Percentiles rank a stretch among this genome's conserved stretches.
These are phyloP conservation scores for Sinotaia quadrata DNA, from an alignment of 2,888 invertebrate species.

Conservation along the genomic window DNA sequence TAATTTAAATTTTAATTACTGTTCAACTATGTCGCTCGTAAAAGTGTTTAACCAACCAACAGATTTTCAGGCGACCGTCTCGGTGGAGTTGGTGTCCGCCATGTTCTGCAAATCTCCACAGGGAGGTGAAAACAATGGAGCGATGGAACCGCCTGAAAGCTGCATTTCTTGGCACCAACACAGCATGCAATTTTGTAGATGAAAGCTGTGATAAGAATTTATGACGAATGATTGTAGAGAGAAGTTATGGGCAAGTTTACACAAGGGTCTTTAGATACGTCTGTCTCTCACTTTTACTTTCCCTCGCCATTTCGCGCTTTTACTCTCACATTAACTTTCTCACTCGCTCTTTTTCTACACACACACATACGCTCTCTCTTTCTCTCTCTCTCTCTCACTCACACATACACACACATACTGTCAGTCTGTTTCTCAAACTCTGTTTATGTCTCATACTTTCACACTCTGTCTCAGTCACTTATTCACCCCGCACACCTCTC, in stretches of 20 bases:
- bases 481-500: neutral
- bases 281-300: conserved; percentile 25
- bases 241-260: neutral
- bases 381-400: neutral
- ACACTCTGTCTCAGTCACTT: conserved; percentile 4
- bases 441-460: conserved; percentile 17
- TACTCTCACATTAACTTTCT: conserved; percentile 13
- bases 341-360: neutral
- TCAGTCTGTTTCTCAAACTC: conserved; percentile 25
- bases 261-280: neutral
- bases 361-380: neutral
- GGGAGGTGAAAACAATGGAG: no score
- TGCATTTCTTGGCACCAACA: neutral
- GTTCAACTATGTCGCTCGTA: no score
- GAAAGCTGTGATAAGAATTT: neutral
- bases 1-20: no score
- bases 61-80: no score
- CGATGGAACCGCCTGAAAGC: no score
- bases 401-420: no score
- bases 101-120: no score
- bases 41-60: no score
- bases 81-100: no score
- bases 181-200: neutral
- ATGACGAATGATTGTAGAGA: neutral
- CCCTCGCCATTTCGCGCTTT: conserved; percentile 17